phyloP scores from a whole-genome alignment of 2,797 vertebrate genomes.

The Arremon aurantiirostris region DNA sequence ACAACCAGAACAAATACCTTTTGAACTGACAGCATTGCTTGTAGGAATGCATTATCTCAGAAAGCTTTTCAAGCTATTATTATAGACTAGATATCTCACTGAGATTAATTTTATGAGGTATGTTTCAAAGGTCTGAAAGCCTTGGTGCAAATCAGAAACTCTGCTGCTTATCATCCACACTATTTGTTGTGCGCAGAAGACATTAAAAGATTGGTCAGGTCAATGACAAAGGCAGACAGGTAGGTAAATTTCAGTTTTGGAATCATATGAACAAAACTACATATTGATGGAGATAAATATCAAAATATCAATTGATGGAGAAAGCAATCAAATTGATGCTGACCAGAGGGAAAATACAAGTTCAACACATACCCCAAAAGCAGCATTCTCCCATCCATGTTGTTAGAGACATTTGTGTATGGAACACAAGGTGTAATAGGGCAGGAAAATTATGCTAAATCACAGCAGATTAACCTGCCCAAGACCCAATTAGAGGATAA shows the following conservation, averaged over 20 bases:
- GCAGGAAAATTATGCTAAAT: background rate
- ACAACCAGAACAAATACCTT: background rate
- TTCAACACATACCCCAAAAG: rapidly evolving
- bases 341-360: background rate
- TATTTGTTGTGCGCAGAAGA: background rate
- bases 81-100: background rate
- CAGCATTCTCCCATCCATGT: background rate
- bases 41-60: background rate
- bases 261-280: background rate
- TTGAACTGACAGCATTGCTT: background rate
- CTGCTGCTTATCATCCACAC: background rate
- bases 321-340: background rate
- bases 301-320: background rate
- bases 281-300: background rate
- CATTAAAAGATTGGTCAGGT: background rate
- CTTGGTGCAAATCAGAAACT: background rate
- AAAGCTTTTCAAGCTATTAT: background rate
- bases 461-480: background rate
- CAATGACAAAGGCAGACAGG: background rate
- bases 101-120: background rate
- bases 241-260: background rate
- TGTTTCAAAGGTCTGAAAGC: background rate
- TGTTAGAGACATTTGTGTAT: background rate
- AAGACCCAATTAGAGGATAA: background rate
- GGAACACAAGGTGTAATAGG: background rate